These are phyloP conservation scores for Plodia interpunctella DNA, from an alignment of 1,140 invertebrate genomes.

Conservation along the genomic window DNA sequence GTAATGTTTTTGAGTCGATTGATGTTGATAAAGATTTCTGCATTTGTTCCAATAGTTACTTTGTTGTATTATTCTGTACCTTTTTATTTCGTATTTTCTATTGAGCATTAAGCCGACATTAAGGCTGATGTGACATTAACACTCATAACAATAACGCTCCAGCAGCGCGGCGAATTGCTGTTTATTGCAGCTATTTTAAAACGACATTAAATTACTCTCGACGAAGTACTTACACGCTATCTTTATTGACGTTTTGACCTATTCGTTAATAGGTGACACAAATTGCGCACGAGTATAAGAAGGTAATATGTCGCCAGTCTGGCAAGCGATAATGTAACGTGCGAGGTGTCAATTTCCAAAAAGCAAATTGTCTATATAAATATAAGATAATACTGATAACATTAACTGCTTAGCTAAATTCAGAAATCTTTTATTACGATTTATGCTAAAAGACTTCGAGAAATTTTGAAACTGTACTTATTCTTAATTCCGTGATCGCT, in stretches of 20 bases:
- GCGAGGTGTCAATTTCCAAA: no score
- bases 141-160: constrained; percentile 40
- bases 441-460: no score
- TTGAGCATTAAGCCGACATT: constrained; percentile 41
- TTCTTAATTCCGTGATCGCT: no score
- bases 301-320: constrained; percentile 1
- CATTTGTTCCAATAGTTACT: no score
- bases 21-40: no score
- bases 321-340: background rate
- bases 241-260: constrained; percentile 36
- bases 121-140: constrained; percentile 45
- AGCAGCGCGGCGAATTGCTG: constrained; percentile 38
- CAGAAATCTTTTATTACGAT: no score
- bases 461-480: no score
- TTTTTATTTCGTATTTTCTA: background rate
- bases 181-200: constrained; percentile 47
- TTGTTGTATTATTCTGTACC: no score
- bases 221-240: constrained; percentile 25
- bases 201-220: constrained; percentile 38
- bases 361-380: no score
- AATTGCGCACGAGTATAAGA: background rate
- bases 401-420: no score
- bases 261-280: constrained; percentile 28
- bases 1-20: no score
- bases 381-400: no score